phyloP scores from a whole-genome alignment of 2,113 vertebrate species.

The Archilochus colubris region DNA sequence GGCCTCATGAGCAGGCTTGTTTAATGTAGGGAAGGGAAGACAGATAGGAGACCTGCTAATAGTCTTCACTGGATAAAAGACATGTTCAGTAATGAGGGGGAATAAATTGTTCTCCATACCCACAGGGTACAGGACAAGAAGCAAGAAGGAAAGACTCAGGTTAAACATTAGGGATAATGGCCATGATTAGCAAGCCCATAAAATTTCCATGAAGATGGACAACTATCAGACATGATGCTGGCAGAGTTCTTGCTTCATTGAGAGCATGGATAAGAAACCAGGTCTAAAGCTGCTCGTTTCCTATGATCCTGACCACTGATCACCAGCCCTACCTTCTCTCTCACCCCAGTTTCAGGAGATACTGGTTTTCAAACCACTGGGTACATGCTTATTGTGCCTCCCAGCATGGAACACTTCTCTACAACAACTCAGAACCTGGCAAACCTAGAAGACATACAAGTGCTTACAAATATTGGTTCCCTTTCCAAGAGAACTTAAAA shows the following conservation, averaged over 20 bases:
- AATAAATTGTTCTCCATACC: neutral
- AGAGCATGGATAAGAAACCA: neutral
- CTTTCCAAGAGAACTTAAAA: neutral
- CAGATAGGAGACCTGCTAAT: neutral
- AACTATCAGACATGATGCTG: neutral
- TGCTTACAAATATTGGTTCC: neutral
- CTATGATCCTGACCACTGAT: neutral
- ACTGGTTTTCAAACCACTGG: neutral
- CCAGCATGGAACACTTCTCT: rapidly evolving
- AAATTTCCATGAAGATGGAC: neutral
- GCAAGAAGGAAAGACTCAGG: neutral
- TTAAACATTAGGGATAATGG: neutral
- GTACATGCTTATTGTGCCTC: neutral
- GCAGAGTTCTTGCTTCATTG: neutral
- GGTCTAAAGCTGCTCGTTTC: neutral
- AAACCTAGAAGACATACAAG: rapidly evolving
- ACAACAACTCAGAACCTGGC: neutral
- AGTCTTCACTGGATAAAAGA: neutral
- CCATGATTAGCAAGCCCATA: neutral
- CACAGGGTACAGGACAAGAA: neutral
- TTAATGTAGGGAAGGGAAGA: neutral
- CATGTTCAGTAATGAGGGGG: neutral
- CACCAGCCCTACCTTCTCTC: neutral
- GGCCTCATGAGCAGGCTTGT: neutral
- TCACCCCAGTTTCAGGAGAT: neutral